Base-by-base conservation (phyloP, 2,888 invertebrate species). In the Hirtodrosophila alboralis region DNA sequence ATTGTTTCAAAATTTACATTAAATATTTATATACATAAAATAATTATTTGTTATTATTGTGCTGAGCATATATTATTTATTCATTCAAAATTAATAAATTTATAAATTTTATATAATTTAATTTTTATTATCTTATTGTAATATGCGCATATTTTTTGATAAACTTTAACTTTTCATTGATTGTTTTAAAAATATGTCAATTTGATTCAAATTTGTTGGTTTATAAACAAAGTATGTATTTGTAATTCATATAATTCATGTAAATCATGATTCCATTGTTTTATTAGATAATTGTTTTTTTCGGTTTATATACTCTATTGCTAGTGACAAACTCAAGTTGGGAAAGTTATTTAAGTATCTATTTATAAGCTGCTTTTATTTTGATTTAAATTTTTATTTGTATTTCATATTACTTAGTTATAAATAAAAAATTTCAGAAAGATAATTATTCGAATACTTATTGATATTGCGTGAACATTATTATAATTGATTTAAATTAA, bases 61-160 rank as follows among this genome's bases (percentile, higher is more conserved):
- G 53, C 36, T 43, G 57, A 54, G 43, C 45, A 60, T 72, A 60
- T 72, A 37, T 73, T 63, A 68, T 60, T 71, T 60, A 54, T 60
- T 73, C 7, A 49, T 52, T 68, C 21, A 56, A 59, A 33, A 59
- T 52, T 27, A 45, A 56, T 49, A 52, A 36, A 16, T 63, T 59
- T 51, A 68, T 65, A 69, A 71, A 37, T 49, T 27, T 27, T 9
- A 13, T 60, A 54, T 52, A 54, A n/a, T n/a, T n/a, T n/a, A n/a
- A n/a, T 52, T n/a, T 41, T 60, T 71, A 48, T 67, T 52, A 27
- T 51, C 73, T 62, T 73, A 68, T 65, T 33, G 12, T 52, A 67
- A 51, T 62, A 71, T 73, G 54, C 73, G 62, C 72, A 70, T 67
- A 72, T 72, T 71, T 66, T 28, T 26, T 52, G 56, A 52, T 60